Conservation (phyloP, 2,888 invertebrate species). For the Drosophila tripunctata region DNA sequence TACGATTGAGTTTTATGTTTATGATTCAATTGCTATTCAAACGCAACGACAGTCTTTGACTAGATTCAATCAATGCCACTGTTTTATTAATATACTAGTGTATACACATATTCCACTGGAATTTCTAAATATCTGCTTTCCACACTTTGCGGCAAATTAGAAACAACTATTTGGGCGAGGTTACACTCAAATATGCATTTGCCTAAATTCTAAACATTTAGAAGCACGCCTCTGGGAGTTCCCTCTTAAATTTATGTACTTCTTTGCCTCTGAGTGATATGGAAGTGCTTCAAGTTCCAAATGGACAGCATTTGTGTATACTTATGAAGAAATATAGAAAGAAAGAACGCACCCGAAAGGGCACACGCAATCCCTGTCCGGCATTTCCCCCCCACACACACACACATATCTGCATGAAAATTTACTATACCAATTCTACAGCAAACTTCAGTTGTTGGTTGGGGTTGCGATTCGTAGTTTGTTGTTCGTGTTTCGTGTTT, state of each 20-base stretch:
- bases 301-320: constrained; percentile 1
- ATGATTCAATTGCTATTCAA: constrained; percentile 24
- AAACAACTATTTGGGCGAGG: constrained; percentile 37
- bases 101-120: not conserved
- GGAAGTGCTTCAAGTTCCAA: not conserved
- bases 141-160: constrained; percentile 26
- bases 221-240: constrained; percentile 38
- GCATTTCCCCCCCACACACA: constrained; percentile 26
- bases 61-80: not conserved
- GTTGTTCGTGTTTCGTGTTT: constrained; percentile 33
- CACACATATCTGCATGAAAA: constrained; percentile 8
- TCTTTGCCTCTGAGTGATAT: not conserved
- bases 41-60: constrained; percentile 31
- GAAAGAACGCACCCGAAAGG: constrained; percentile 23
- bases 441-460: constrained; percentile 13
- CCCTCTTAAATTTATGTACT: not conserved
- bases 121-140: not conserved
- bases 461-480: constrained; percentile 32
- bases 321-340: not conserved
- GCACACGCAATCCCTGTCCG: constrained; percentile 50
- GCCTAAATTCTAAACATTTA: constrained; percentile 41
- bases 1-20: constrained; percentile 15
- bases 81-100: not conserved
- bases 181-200: constrained; percentile 65
- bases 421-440: no score